Base-by-base conservation (phyloP, 2,113 vertebrate species). In the Pholis gunnellus region DNA sequence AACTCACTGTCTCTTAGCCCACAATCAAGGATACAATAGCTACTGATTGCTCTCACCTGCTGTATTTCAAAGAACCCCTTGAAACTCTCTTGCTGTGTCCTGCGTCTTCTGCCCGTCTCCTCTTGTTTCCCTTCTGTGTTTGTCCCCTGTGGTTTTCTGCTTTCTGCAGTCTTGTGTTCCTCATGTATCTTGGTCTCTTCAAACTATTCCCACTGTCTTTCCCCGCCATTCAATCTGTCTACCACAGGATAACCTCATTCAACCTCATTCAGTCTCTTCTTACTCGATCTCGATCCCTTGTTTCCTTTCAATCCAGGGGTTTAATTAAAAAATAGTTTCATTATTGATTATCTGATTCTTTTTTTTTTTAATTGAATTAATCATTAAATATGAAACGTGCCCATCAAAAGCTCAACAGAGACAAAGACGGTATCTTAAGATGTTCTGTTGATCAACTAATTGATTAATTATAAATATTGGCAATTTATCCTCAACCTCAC, bases 181-280 rank as follows among this genome's bases (percentile, higher is more conserved):
- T 15, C n/a, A 67, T 34, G n/a, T 25, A 48, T 48, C 17, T 18
- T 48, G 17, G 17, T 18, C 46, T 54, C 50, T 54, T 54, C 22
- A 60, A 40, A 31, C 42, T 59, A 5, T 69, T 75, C 36, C 36
- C n/a, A 34, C 20, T 63, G 20, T 29, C 29, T 75, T 40, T 60
- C 73, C 22, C 29, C 54, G 25, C 44, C 61, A 70, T 40, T 78
- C 59, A 75, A n/a, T 50, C 54, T 40, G 36, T 59, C 46, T 63
- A 20, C 13, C 14, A 50, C 15, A 13, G 31, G 22, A 75, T 25
- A 14, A 66, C 11, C 25, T 31, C 31, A 31, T 71, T 27, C 22
- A 14, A 66, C 11, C 25, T 31, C 31, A 31, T 71, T 27, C 22
- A 31, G 10, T 54, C 20, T 70, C 18, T 36, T 22, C 66, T 34